Evolutionary conservation across 2,113 vertebrate genomes (phyloP).

Genomic region (Corydoras sp.): DNA sequence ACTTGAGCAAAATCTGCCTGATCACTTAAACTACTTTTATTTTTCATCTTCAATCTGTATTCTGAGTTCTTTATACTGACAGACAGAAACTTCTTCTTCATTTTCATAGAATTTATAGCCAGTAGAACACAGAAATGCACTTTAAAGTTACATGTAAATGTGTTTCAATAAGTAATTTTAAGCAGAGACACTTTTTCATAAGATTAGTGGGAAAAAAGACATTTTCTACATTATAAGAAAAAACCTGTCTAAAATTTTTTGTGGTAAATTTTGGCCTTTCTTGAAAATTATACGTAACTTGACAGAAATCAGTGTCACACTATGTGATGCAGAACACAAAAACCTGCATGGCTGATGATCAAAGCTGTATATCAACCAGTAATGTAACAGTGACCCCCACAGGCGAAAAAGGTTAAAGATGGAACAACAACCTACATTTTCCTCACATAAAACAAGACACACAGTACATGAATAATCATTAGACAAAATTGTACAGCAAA

Average conservation of each 20-base stretch:
- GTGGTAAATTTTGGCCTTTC: background rate
- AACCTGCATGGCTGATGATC: slow-evolving; percentile 26
- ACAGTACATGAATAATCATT: slow-evolving; percentile 19
- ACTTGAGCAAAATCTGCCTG: no score
- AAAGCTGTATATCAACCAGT: slow-evolving; percentile 19
- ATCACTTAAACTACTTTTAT: no score
- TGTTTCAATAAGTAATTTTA: no score
- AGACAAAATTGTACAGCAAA: slow-evolving; percentile 11
- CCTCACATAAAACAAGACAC: slow-evolving; percentile 16
- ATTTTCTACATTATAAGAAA: no score
- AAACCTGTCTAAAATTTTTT: background rate
- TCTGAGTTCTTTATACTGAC: no score
- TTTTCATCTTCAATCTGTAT: no score
- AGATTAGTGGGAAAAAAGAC: background rate
- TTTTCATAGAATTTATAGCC: no score
- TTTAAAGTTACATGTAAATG: no score
- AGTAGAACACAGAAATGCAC: no score
- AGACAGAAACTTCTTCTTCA: no score
- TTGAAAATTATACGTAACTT: background rate
- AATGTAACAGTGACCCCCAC: slow-evolving; percentile 68
- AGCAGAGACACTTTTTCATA: background rate
- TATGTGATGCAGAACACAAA: slow-evolving; percentile 36
- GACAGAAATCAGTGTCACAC: background rate
- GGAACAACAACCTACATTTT: slow-evolving; percentile 8
- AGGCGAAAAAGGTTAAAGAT: slow-evolving; percentile 43